A percentile compares a stretch with the other conserved stretches of the same genome.
Conservation (phyloP, 2,797 vertebrate genomes). For the Oryzias sinensis region DNA sequence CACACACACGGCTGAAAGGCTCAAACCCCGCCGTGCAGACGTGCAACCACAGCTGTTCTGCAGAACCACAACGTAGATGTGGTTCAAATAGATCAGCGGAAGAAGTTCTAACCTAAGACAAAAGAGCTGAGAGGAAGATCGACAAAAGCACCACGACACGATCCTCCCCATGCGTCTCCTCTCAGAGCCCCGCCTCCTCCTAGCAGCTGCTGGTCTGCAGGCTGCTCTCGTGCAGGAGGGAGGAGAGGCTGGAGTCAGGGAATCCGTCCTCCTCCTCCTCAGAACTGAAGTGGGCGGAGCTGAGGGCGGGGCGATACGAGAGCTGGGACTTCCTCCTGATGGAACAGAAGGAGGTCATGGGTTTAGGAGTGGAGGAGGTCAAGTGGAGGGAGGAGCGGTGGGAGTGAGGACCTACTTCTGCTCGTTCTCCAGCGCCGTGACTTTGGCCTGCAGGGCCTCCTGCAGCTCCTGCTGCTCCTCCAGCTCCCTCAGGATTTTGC, state of each 20-base stretch:
- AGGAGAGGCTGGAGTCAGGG: slow-evolving; percentile 79
- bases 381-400: too few species aligned
- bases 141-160: background rate
- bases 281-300: slow-evolving; percentile 80
- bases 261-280: slow-evolving; percentile 88
- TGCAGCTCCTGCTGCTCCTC: slow-evolving; percentile 91
- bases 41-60: too few species aligned
- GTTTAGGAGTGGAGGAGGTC: too few species aligned
- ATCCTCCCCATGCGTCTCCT: slow-evolving; percentile 26
- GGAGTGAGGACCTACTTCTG: slow-evolving; percentile 73
- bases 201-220: slow-evolving; percentile 84
- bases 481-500: slow-evolving; percentile 88
- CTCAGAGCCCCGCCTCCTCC: slow-evolving; percentile 1
- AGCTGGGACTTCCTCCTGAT: slow-evolving; percentile 80
- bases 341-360: background rate
- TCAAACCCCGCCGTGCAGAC: too few species aligned
- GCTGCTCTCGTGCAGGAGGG: slow-evolving; percentile 81
- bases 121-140: too few species aligned
- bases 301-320: slow-evolving; percentile 69
- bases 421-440: slow-evolving; percentile 84
- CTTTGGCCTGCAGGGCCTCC: slow-evolving; percentile 84
- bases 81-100: too few species aligned
- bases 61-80: too few species aligned
- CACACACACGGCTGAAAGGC: slow-evolving; percentile 3
- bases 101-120: too few species aligned